Percentiles rank a stretch among this genome's conserved stretches.
These are phyloP conservation scores for Choristoneura fumiferana DNA, from an alignment of 1,140 invertebrate species.

Conservation along the genomic window DNA sequence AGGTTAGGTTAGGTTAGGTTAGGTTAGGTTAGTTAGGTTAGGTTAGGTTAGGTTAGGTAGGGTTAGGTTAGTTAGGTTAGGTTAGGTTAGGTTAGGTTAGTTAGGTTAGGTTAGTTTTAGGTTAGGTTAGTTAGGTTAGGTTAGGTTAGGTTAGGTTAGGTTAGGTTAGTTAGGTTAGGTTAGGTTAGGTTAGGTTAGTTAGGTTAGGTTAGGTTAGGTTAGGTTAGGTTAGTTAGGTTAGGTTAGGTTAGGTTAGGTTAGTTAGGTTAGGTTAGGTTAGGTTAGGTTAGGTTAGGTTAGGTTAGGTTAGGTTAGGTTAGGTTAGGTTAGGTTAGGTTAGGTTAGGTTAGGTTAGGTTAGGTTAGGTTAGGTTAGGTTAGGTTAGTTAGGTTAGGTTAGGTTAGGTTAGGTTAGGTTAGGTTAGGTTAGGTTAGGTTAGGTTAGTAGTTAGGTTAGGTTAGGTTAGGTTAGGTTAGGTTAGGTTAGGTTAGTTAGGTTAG, in stretches of 20 bases:
- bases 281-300: slow-evolving; percentile 35
- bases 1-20: slow-evolving; percentile 39
- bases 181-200: slow-evolving; percentile 24
- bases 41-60: slow-evolving; percentile 26
- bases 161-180: slow-evolving; percentile 34
- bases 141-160: slow-evolving; percentile 52
- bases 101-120: slow-evolving; percentile 50
- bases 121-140: slow-evolving; percentile 40
- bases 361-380: slow-evolving; percentile 24
- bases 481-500: slow-evolving; percentile 27
- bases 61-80: slow-evolving; percentile 27
- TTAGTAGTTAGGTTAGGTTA: too few species aligned
- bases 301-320: slow-evolving; percentile 23
- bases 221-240: slow-evolving; percentile 27
- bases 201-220: slow-evolving; percentile 40
- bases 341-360: slow-evolving; percentile 27
- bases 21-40: slow-evolving; percentile 32
- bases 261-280: slow-evolving; percentile 39
- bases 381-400: slow-evolving; percentile 19
- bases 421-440: slow-evolving; percentile 35
- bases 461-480: slow-evolving; percentile 35
- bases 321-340: slow-evolving; percentile 35
- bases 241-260: slow-evolving; percentile 1
- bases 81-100: slow-evolving; percentile 37
- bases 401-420: slow-evolving; percentile 31